Evolutionary conservation across 2,797 vertebrate genomes (phyloP), one percentile per base, ranked within the genome.

Genomic region (Scarus forsteni): DNA sequence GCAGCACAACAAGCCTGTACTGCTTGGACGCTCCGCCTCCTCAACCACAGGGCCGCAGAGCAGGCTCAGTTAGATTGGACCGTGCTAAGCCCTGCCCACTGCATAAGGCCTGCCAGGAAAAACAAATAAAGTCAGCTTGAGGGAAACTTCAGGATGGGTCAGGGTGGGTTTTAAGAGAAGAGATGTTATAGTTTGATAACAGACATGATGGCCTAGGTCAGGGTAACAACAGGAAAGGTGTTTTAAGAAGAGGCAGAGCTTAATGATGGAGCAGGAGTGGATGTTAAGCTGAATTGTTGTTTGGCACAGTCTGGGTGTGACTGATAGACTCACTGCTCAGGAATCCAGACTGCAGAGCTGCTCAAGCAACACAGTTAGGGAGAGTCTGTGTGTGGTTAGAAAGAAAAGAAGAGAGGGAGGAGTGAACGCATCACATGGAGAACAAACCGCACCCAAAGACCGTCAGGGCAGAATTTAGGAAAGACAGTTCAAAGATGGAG

Each of bases 261-360:
- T 13, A 53, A 16, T 48, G 18, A 43, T 14, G 42, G 68, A 75
- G 34, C 43, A 70, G 52, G 45, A 12, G 49, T 43, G 35, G 60
- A 66, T 75, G 40, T 66, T 49, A 70, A 49, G 72, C 56, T 46
- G 75, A 56, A 48, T 67, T 57, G 56, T 42, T 79, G 60, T 75
- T 70, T 81, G 83, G 85, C 63, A 83, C 69, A 73, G 69, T 57
- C 65, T 83, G 92, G 93, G 93, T 86, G 93, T 92, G 93, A 78
- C 92, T 60, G 62, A 45, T 44, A 84, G 58, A 93, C 66, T 95
- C 93, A 94, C 78, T 85, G 77, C 92, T 92, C 44, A 91, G 93
- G 94, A 95, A 95, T 95, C 88, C 84, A 75, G 62, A 65, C 81
- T 69, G 65, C 80, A 79, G 62, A 86, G 79, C 62, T 11, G 18